Evolutionary conservation across 2,113 vertebrate species (phyloP), one percentile per base, ranked within the genome.

Genomic region (Chascanopsetta lugubris): DNA sequence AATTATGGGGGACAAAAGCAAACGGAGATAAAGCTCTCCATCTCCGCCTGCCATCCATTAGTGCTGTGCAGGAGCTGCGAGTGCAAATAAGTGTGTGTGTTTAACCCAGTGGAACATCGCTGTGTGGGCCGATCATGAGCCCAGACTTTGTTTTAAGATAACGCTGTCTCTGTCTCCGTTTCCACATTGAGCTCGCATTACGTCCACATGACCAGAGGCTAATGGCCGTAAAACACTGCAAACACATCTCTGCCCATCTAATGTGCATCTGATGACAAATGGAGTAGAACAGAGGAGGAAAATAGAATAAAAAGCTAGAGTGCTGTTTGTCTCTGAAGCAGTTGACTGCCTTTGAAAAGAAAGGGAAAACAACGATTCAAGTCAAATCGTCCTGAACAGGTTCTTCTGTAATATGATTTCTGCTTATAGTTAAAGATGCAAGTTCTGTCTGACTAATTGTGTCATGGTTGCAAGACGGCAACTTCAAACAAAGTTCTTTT

Each of bases 1-100:
- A 86, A 81, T 86, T 46, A 90, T 83, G 53, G 58, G 18, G 60
- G 57, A 79, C 71, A 82, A 86, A 85, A 80, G 79, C 77, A 77
- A 83, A 82, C 25, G 18, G 36, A 61, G 75, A 84, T 80, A 75
- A 70, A 74, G 65, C 53, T 59, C 63, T 58, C 36, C 46, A 67
- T 85, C 75, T 61, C n/a, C 15, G 12, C 47, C 55, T 17, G 29
- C 53, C 62, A 45, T 77, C 74, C 71, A 86, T 84, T 85, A 84
- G 68, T 48, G 25, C 40, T 25, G 54, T 38, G 69, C 61, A 56
- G 26, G 29, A 62, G 67, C 46, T 34, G 22, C 42, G 57, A 83
- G 66, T 62, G 53, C 45, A 78, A 84, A 81, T 77, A 71, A 77
- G 68, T 49, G 36, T 61, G 36, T 61, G 49, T 66, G 70, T 85